Base-by-base conservation (phyloP, 2,888 invertebrate genomes). In the Pimpla rufipes region DNA sequence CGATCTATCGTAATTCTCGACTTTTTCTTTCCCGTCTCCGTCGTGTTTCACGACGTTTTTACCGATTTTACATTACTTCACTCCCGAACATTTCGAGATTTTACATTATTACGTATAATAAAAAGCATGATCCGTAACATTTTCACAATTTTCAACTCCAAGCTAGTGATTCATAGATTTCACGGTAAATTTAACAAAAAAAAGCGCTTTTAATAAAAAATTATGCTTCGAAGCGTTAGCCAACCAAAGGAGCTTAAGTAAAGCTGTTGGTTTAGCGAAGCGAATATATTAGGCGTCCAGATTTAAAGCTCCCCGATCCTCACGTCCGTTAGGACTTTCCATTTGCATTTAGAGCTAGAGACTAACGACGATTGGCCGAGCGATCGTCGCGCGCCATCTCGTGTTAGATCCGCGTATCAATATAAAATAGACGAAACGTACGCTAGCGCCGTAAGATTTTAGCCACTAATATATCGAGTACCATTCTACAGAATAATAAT, bases 391-490 rank as follows among this genome's bases (percentile, higher is more conserved):
- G 47, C 23, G 52, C 64, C 55, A 29, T 59, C 29, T 29, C 40
- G 47, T 77, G 62, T 75, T 55, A 64, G 64, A 71, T 18, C 80
- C 62, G 73, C 71, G 74, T 70, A 73, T 70, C 29, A 29, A 29
- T n/a, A 29, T 68, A 74, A n/a, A 29, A 52, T 66, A 67, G 71
- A 75, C 57, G 42, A 57, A 59, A 67, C 75, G 64, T 76, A 78
- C 35, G 66, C 77, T 64, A 21, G 52, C 47, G 75, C 64, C 42
- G 5, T 77, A 77, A 79, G 70, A 75, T 52, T 84, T 70, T 78
- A 79, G 70, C 64, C 71, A 64, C 66, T 79, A 79, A 81, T 55
- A 78, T 77, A 29, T 74, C 64, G 57, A 42, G 45, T 75, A 37
- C 52, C 55, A 68, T 64, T 79, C 64, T 55, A 75, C 64, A 50